Conservation (phyloP, 2,797 vertebrate genomes). For the Microhierax caerulescens region DNA sequence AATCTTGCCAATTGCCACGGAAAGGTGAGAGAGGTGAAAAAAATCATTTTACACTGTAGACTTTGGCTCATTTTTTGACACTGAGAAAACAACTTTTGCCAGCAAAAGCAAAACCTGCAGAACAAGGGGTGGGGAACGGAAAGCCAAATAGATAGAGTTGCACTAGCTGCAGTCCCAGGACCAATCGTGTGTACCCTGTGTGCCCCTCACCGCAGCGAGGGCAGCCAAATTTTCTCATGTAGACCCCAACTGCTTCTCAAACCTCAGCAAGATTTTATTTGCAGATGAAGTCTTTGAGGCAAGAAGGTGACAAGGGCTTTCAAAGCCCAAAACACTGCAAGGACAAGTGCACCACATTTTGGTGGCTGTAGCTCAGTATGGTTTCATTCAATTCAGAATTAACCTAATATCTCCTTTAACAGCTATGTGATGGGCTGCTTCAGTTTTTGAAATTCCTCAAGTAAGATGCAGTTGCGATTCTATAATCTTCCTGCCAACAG, state of each 20-base stretch:
- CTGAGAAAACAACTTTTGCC: conserved; percentile 64
- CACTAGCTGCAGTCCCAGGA: not conserved
- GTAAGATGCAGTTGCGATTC: not conserved
- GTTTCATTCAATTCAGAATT: not conserved
- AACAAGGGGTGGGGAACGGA: not conserved
- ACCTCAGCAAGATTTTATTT: not conserved
- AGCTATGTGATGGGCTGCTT: not conserved
- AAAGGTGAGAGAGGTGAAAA: conserved; percentile 72
- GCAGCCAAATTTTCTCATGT: not conserved
- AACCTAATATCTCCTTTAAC: not conserved
- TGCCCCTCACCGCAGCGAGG: not conserved
- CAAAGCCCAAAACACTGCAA: not conserved
- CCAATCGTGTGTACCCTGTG: not conserved
- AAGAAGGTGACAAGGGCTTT: not conserved
- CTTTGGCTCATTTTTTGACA: conserved; percentile 63
- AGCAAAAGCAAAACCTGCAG: conserved; percentile 40
- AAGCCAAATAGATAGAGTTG: not conserved
- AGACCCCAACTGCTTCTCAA: not conserved
- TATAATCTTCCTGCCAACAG: not conserved
- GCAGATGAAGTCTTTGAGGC: not conserved
- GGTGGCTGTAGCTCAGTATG: not conserved
- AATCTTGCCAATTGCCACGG: conserved; percentile 61
- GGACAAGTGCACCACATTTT: not conserved
- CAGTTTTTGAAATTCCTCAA: not conserved
- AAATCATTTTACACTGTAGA: conserved; percentile 61